These are phyloP conservation scores for Struthidea cinerea DNA, from an alignment of 2,113 vertebrate genomes.

Conservation along the genomic window DNA sequence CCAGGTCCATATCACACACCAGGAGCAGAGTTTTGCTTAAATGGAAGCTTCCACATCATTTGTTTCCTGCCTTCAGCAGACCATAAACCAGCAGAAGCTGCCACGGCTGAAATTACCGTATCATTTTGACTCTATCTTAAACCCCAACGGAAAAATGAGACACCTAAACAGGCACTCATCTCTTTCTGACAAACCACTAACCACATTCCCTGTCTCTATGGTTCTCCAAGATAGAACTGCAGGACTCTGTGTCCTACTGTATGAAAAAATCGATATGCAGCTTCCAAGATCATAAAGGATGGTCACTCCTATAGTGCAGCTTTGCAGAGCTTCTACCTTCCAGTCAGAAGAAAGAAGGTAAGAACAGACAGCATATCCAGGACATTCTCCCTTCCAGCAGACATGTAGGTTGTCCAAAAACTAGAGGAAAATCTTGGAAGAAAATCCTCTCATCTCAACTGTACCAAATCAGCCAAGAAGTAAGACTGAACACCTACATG, in stretches of 20 bases:
- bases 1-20: not conserved
- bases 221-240: not conserved
- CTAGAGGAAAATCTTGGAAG: not conserved
- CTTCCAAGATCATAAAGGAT: not conserved
- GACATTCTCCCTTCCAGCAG: not conserved
- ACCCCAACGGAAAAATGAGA: not conserved
- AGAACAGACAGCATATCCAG: not conserved
- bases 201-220: not conserved
- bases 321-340: not conserved
- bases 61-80: not conserved
- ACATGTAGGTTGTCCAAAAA: not conserved
- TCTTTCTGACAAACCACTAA: not conserved
- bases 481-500: not conserved
- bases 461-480: not conserved
- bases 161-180: not conserved
- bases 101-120: not conserved
- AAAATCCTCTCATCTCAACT: not conserved
- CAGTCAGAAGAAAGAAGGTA: not conserved
- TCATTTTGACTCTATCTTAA: not conserved
- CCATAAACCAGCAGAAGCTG: not conserved
- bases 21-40: not conserved
- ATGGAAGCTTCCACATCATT: not conserved
- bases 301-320: not conserved
- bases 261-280: not conserved
- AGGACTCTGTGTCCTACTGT: not conserved